Base-by-base conservation (phyloP, 2,797 vertebrate genomes). In the Anguilla megastoma region DNA sequence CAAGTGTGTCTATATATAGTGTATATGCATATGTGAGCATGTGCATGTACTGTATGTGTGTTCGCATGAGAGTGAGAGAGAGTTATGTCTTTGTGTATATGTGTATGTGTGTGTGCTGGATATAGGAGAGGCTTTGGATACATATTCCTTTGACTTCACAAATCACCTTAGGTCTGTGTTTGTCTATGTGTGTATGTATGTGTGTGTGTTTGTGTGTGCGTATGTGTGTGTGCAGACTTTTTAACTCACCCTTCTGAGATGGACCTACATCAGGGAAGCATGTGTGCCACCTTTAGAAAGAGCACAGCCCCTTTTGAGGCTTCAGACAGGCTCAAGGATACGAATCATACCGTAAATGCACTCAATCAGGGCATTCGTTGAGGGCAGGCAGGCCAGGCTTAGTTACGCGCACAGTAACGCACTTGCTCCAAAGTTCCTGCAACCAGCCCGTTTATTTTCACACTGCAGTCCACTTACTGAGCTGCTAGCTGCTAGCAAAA, bases 261-360 rank as follows among this genome's bases (percentile, higher is more conserved):
- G 91, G 88, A 92, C 93, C 90, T 88, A 93, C 91, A 93, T 89
- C 88, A 76, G 89, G 87, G 89, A 89, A 60, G 91, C 89, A 89
- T 80, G 30, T 89, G 89, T 88, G 24, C 87, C 83, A 88, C 92
- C 86, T 91, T 76, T 92, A 90, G 74, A 92, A 90, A 91, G 90
- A 92, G 92, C 88, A 85, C 66, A 56, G 60, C 87, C 88, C 91
- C 7, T 52, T 92, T 91, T 90, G 88, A 91, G 90, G 91, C 92
- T 94, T 95, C 94, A 95, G 94, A 94, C 91, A 89, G 86, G 33
- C 87, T 92, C 84, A 86, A 89, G 89, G 87, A 86, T 89, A 89
- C 95, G 91, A 95, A 94, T 94, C 93, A 94, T 92, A 94, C 3
- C 41, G 41, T 45, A 41, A 91, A 95, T 94, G 90, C 94, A 93